Conservation (phyloP, 2,113 vertebrate species). For the Camelus dromedarius region DNA sequence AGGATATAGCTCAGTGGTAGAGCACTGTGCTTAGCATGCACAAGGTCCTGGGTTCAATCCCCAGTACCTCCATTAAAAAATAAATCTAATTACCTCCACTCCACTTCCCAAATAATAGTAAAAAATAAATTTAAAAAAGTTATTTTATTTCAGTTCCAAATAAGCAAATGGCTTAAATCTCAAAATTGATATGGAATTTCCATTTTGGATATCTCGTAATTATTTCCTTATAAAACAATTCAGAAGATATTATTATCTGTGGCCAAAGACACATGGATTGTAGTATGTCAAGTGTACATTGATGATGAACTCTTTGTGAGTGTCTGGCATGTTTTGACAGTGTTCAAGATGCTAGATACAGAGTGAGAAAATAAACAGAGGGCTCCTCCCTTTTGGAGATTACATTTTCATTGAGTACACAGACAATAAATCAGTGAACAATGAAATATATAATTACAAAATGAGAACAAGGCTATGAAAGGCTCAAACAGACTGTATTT, state of each 20-base stretch:
- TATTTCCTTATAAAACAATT: neutral
- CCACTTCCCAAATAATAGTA: too few relatives aligned
- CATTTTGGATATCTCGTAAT: neutral
- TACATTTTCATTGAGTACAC: neutral
- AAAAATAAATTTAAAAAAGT: too few relatives aligned
- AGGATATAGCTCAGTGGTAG: too few relatives aligned
- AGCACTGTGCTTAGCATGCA: too few relatives aligned
- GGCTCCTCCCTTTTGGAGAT: neutral
- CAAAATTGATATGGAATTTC: neutral
- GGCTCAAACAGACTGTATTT: neutral
- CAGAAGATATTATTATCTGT: neutral
- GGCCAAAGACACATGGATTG: neutral
- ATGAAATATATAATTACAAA: neutral
- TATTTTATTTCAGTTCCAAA: neutral
- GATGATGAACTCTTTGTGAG: neutral
- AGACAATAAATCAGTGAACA: neutral
- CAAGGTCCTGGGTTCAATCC: too few relatives aligned
- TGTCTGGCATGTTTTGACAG: neutral
- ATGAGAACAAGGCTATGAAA: neutral
- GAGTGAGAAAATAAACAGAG: neutral
- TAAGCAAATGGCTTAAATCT: neutral
- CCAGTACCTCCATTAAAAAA: too few relatives aligned
- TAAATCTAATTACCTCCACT: too few relatives aligned
- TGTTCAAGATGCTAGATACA: neutral
- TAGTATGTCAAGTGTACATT: neutral